phyloP scores from a whole-genome alignment of 2,888 invertebrate genomes.

The Oscheius sp. region DNA sequence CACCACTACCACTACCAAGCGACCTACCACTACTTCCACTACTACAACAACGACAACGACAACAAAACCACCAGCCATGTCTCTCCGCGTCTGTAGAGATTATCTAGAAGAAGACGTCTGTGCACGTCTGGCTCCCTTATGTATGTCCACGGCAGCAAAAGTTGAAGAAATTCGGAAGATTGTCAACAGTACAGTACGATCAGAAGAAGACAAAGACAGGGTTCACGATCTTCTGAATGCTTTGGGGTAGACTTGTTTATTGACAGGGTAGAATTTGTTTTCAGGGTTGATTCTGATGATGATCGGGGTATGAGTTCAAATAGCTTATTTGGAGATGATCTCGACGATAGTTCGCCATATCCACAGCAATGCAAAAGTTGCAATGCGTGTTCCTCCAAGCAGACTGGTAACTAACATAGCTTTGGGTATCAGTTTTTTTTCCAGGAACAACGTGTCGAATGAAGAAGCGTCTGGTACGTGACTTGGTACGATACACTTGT shows the following conservation, averaged over 20 bases:
- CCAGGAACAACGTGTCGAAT: conserved; percentile 35
- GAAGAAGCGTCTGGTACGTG: conserved; percentile 38
- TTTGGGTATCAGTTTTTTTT: neutral
- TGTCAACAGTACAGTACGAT: neutral
- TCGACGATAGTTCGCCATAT: neutral
- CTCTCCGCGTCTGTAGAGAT: conserved; percentile 2
- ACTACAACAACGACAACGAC: conserved; percentile 35
- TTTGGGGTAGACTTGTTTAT: conserved; percentile 1
- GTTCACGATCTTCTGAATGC: neutral
- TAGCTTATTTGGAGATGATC: conserved; percentile 18
- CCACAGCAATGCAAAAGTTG: neutral
- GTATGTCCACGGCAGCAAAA: conserved; percentile 21
- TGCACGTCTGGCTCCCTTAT: conserved; percentile 6
- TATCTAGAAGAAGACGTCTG: conserved; percentile 24
- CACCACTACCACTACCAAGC: conserved; percentile 22
- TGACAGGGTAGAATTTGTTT: neutral
- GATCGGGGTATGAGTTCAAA: neutral
- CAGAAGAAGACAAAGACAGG: conserved; percentile 14
- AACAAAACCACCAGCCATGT: neutral
- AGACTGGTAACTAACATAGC: conserved; percentile 6
- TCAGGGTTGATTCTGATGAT: conserved; percentile 2
- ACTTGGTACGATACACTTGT: conserved; percentile 39
- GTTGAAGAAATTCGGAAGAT: conserved; percentile 26
- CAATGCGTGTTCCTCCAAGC: neutral
- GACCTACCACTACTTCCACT: conserved; percentile 21